Evolutionary conservation across 2,113 vertebrate species (phyloP).

Genomic region (Bufo gargarizans): DNA sequence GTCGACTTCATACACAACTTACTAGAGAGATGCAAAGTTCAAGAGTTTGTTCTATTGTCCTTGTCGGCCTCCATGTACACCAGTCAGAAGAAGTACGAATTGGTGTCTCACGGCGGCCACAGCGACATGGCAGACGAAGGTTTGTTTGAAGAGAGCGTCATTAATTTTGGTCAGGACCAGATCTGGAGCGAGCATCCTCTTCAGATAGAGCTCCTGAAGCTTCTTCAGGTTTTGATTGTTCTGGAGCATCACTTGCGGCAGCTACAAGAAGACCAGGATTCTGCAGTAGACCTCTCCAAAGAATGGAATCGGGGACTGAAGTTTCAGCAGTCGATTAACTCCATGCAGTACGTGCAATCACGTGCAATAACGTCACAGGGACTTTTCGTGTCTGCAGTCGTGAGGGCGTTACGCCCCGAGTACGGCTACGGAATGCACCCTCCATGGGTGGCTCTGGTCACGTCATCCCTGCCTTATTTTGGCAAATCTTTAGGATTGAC

Average conservation of each 20-base stretch:
- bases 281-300: conserved; percentile 77
- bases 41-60: conserved; percentile 87
- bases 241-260: conserved; percentile 85
- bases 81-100: conserved; percentile 76
- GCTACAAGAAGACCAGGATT: conserved; percentile 70
- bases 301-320: conserved; percentile 89
- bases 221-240: conserved; percentile 89
- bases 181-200: conserved; percentile 90
- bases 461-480: conserved; percentile 84
- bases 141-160: conserved; percentile 84
- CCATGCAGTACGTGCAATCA: conserved; percentile 83
- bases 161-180: conserved; percentile 82
- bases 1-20: conserved; percentile 76
- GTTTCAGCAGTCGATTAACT: conserved; percentile 92
- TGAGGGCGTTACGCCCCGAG: conserved; percentile 86
- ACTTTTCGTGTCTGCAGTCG: conserved; percentile 89
- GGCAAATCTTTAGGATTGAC: conserved; percentile 92
- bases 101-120: conserved; percentile 55
- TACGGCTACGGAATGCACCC: conserved; percentile 93
- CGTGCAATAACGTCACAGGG: conserved; percentile 94
- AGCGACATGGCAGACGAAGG: conserved; percentile 63
- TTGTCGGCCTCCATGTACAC: conserved; percentile 91
- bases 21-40: conserved; percentile 83
- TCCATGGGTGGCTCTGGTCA: conserved; percentile 90
- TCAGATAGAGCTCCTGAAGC: conserved; percentile 91